These are phyloP conservation scores for Oenanthe melanoleuca DNA, from an alignment of 2,113 vertebrate genomes.

Conservation along the genomic window DNA sequence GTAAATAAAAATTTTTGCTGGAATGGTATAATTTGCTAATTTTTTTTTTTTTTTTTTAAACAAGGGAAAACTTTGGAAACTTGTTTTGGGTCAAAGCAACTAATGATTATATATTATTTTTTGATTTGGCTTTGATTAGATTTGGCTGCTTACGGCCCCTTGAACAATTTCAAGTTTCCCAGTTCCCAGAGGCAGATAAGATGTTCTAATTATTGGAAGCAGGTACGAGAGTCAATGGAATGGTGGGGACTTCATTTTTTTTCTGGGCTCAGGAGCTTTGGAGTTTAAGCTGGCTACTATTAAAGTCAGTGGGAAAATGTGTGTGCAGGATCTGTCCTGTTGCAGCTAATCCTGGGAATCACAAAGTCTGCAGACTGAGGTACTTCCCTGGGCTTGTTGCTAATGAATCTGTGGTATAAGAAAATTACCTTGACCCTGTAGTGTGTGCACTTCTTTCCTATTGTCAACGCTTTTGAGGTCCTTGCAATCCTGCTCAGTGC, in stretches of 20 bases:
- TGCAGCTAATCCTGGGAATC: background rate
- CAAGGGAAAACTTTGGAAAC: background rate
- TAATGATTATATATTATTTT: background rate
- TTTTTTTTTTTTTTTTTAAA: background rate
- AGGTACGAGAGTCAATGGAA: background rate
- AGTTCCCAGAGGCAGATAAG: background rate
- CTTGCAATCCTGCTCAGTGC: background rate
- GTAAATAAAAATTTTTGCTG: background rate
- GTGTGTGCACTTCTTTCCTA: background rate
- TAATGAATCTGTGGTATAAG: background rate
- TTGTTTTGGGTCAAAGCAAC: background rate
- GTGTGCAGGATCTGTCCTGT: background rate
- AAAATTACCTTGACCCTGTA: constrained; percentile 19
- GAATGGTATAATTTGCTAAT: background rate
- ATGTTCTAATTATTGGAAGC: background rate
- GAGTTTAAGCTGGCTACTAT: background rate
- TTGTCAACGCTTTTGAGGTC: background rate
- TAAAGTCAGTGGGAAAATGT: background rate
- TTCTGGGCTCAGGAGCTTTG: background rate
- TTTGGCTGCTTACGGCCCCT: background rate
- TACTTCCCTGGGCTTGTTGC: background rate
- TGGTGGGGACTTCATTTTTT: background rate
- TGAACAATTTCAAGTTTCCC: background rate
- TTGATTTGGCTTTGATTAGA: background rate
- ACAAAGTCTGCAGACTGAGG: background rate